A percentile compares a stretch with the other conserved stretches of the same genome.
Conservation (phyloP, 2,797 vertebrate genomes). For the Cetoscarus ocellatus region DNA sequence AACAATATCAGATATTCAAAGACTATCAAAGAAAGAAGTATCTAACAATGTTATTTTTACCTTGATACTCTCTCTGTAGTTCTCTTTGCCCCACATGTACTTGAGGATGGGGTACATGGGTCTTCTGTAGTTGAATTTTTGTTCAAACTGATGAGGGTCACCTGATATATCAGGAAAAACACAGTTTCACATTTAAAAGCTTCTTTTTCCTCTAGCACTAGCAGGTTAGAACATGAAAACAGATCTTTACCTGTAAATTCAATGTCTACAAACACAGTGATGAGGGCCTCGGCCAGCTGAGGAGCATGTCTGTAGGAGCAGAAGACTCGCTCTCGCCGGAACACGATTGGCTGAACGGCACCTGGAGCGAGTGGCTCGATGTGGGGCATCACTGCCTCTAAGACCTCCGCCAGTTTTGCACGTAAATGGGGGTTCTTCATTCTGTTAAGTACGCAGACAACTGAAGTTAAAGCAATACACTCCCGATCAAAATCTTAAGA, state of each 20-base stretch:
- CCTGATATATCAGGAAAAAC: slow-evolving; percentile 76
- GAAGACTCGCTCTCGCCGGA: slow-evolving; percentile 94
- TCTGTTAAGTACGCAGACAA: slow-evolving; percentile 71
- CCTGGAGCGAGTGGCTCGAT: slow-evolving; percentile 88
- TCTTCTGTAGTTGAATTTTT: slow-evolving; percentile 99
- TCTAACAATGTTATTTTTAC: slow-evolving; percentile 68
- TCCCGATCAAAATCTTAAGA: no score
- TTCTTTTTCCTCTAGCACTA: neutral
- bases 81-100: slow-evolving; percentile 96
- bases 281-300: slow-evolving; percentile 94
- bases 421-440: slow-evolving; percentile 98
- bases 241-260: slow-evolving; percentile 93
- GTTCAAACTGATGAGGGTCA: slow-evolving; percentile 99
- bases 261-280: slow-evolving; percentile 98
- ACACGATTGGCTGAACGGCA: slow-evolving; percentile 88
- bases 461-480: neutral
- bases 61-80: slow-evolving; percentile 95
- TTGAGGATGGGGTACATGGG: slow-evolving; percentile 99
- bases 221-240: neutral
- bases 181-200: neutral
- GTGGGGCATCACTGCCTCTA: slow-evolving; percentile 99
- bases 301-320: slow-evolving; percentile 90
- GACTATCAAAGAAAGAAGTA: no score
- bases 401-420: slow-evolving; percentile 95
- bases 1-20: no score